Percentiles rank a stretch among this genome's conserved stretches.
Evolutionary conservation across 23 tunicate species (phyloP).

Genomic region (Botrylloides violaceus): DNA sequence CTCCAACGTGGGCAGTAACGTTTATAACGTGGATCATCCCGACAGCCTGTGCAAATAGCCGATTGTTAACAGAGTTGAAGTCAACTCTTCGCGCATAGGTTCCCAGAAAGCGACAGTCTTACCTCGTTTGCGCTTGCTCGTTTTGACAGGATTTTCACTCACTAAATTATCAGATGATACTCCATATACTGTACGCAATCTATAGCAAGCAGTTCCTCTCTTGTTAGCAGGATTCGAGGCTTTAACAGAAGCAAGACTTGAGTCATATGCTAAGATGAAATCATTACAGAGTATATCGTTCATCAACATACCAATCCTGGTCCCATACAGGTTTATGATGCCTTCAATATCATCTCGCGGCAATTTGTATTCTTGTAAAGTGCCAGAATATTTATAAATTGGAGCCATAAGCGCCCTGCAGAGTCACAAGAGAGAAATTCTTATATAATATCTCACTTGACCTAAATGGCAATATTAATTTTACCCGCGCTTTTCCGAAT

Average conservation of each 20-base stretch:
- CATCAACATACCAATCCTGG: slow-evolving; percentile 8
- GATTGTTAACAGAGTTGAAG: no score
- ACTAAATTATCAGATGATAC: slow-evolving; percentile 2
- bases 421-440: not conserved
- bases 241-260: not conserved
- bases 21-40: slow-evolving; percentile 11
- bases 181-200: not conserved
- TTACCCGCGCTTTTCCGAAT: slow-evolving; percentile 13
- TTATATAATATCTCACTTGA: not conserved
- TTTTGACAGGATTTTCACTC: not conserved
- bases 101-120: not conserved
- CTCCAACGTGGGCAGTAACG: slow-evolving; percentile 36
- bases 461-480: not conserved
- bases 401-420: slow-evolving; percentile 49
- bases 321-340: slow-evolving; percentile 32
- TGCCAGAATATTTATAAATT: slow-evolving; percentile 13
- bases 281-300: not conserved
- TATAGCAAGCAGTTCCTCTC: slow-evolving; percentile 5
- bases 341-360: slow-evolving; percentile 41
- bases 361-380: slow-evolving; percentile 13
- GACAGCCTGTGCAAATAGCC: not conserved
- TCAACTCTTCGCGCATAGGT: no score
- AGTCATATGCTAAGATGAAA: not conserved
- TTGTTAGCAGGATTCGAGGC: not conserved
- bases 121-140: not conserved